A percentile compares a stretch with the other conserved stretches of the same genome.
These are phyloP conservation scores for Dicycla oo DNA, from an alignment of 2,888 invertebrate species.

Conservation along the genomic window DNA sequence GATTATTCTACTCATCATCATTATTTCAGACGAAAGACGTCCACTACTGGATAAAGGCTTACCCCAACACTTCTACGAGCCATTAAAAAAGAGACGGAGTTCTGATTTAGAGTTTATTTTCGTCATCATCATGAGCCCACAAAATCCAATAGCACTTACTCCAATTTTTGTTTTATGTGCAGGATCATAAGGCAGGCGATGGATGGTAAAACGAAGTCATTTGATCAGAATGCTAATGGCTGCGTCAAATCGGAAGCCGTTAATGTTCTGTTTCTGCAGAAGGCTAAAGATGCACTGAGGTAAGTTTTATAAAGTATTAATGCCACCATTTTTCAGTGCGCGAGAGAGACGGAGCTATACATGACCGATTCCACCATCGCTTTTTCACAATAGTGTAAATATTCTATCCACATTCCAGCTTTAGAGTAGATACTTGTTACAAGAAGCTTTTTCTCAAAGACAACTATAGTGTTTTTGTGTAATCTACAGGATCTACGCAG, in stretches of 20 bases:
- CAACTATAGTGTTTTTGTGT: not conserved
- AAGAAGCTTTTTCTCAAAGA: not conserved
- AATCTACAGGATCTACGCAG: slow-evolving; percentile 89
- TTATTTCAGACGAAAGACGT: not conserved
- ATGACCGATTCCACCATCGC: not conserved
- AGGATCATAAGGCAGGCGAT: slow-evolving; percentile 89
- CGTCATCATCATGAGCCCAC: no score
- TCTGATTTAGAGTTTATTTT: not conserved
- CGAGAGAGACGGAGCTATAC: not conserved
- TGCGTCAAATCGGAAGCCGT: slow-evolving; percentile 94
- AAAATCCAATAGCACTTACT: not conserved
- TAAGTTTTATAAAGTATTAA: slow-evolving; percentile 44
- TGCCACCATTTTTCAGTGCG: not conserved
- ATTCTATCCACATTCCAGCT: no score
- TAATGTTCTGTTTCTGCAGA: slow-evolving; percentile 92
- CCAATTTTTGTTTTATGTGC: not conserved
- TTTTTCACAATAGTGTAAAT: not conserved
- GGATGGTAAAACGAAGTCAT: slow-evolving; percentile 96
- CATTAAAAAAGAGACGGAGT: not conserved
- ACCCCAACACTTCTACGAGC: not conserved
- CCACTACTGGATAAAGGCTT: not conserved
- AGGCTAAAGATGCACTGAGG: slow-evolving; percentile 90
- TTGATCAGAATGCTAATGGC: slow-evolving; percentile 94
- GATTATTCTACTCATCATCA: not conserved
- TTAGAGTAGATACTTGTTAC: not conserved